These are phyloP conservation scores for Paramisgurnus dabryanus DNA, from an alignment of 2,113 vertebrate species.

Conservation along the genomic window DNA sequence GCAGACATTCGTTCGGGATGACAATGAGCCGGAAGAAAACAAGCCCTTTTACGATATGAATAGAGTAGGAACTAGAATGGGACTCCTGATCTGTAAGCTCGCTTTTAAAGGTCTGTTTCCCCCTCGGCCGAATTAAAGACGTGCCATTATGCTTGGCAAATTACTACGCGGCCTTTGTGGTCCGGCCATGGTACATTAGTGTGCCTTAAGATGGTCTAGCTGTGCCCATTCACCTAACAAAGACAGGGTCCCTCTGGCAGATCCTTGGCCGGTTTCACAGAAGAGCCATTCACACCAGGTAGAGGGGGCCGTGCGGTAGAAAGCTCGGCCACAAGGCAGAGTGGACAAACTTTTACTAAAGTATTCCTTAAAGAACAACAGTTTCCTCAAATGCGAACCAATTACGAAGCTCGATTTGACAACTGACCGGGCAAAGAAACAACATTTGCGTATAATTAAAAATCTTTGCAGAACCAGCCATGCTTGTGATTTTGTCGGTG, in stretches of 20 bases:
- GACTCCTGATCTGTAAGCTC: constrained; percentile 68
- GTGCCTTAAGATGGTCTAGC: constrained; percentile 74
- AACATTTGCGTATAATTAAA: background rate
- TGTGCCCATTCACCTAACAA: constrained; percentile 80
- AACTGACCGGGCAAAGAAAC: background rate
- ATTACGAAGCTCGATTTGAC: constrained; percentile 31
- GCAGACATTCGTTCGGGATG: constrained; percentile 70
- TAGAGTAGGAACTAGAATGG: constrained; percentile 56
- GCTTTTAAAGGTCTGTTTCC: constrained; percentile 75
- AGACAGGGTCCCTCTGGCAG: constrained; percentile 79
- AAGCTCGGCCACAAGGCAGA: constrained; percentile 52
- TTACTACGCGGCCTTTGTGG: constrained; percentile 77
- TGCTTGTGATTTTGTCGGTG: background rate
- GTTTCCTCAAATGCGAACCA: constrained; percentile 36
- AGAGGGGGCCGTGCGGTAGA: constrained; percentile 65
- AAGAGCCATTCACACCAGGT: constrained; percentile 78
- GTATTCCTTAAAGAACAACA: constrained; percentile 30
- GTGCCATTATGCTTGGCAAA: constrained; percentile 85
- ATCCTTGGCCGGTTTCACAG: constrained; percentile 83
- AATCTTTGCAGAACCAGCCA: constrained; percentile 1
- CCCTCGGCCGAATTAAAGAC: constrained; percentile 73
- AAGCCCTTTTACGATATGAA: constrained; percentile 65
- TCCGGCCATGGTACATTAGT: constrained; percentile 76
- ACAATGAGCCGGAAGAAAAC: constrained; percentile 78
- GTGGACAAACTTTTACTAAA: constrained; percentile 44